Evolutionary conservation across 2,888 invertebrate species (phyloP).

Genomic region (Orthosia gothica): DNA sequence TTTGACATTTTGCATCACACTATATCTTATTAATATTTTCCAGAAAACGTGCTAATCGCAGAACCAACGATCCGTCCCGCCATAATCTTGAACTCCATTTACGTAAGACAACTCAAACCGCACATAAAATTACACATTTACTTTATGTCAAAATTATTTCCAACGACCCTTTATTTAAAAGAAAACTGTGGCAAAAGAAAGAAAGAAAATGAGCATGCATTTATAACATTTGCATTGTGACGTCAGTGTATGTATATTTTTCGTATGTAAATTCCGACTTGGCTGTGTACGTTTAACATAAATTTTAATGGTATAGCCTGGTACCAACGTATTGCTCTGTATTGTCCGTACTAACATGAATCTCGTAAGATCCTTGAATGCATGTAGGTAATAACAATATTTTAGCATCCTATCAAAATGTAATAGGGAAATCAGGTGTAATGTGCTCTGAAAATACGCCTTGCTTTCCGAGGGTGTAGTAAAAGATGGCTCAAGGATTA

Average conservation of each 20-base stretch:
- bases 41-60: not conserved
- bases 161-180: conserved; percentile 53
- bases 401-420: conserved; percentile 51
- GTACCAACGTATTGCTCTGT: conserved; percentile 33
- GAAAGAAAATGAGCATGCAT: conserved; percentile 61
- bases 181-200: conserved; percentile 58
- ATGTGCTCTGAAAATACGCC: conserved; percentile 28
- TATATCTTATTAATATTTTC: not conserved
- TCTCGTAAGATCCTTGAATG: conserved; percentile 30
- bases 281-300: conserved; percentile 58
- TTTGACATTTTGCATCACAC: not conserved
- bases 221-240: conserved; percentile 65
- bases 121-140: conserved; percentile 60
- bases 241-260: conserved; percentile 68
- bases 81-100: conserved; percentile 38
- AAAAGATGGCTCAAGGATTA: conserved; percentile 50
- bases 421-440: conserved; percentile 53
- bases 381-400: conserved; percentile 51
- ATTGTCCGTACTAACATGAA: conserved; percentile 29
- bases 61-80: not conserved
- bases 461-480: conserved; percentile 17
- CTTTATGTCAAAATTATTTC: conserved; percentile 53
- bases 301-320: conserved; percentile 56
- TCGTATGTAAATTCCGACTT: conserved; percentile 63
- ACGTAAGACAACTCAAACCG: conserved; percentile 37